phyloP scores from a whole-genome alignment of 35 echinoderm and acorn worm species.

The Chiridota heheva region DNA sequence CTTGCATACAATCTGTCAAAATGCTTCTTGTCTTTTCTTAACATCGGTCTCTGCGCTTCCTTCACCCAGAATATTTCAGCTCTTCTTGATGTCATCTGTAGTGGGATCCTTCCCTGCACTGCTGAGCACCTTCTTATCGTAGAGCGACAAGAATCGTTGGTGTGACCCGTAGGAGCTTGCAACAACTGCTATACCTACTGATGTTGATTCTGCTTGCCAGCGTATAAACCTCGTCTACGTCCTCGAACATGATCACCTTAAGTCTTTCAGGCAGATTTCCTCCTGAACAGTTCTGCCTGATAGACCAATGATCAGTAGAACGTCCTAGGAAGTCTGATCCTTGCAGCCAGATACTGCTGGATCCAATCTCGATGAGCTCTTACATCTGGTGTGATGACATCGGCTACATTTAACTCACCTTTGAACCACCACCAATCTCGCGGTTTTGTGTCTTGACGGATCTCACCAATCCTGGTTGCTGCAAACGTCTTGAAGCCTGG shows the following conservation, averaged over 20 bases:
- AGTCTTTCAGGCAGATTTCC: not conserved
- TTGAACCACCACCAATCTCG: slow-evolving; percentile 62
- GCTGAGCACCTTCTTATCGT: not conserved
- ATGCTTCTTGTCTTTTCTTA: not conserved
- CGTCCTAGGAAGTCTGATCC: slow-evolving; percentile 43
- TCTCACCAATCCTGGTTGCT: slow-evolving; percentile 59
- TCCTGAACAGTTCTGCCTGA: slow-evolving; percentile 40
- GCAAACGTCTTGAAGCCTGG: slow-evolving; percentile 62
- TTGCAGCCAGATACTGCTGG: slow-evolving; percentile 16
- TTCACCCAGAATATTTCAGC: slow-evolving; percentile 27
- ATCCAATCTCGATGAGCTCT: slow-evolving; percentile 8
- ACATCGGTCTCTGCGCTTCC: slow-evolving; percentile 31
- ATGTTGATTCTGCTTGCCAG: slow-evolving; percentile 3
- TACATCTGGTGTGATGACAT: slow-evolving; percentile 28
- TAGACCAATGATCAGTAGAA: slow-evolving; percentile 27
- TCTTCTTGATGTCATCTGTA: not conserved
- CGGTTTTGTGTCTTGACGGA: slow-evolving; percentile 31
- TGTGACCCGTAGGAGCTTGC: slow-evolving; percentile 8
- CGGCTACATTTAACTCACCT: slow-evolving; percentile 27
- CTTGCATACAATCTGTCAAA: slow-evolving; percentile 26
- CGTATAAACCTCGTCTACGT: not conserved
- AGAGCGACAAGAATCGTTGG: not conserved
- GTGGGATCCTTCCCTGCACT: not conserved
- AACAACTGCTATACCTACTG: slow-evolving; percentile 7
- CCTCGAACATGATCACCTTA: not conserved